Evolutionary conservation across 1,140 invertebrate species (phyloP).

Genomic region (Cataglyphis hispanica): DNA sequence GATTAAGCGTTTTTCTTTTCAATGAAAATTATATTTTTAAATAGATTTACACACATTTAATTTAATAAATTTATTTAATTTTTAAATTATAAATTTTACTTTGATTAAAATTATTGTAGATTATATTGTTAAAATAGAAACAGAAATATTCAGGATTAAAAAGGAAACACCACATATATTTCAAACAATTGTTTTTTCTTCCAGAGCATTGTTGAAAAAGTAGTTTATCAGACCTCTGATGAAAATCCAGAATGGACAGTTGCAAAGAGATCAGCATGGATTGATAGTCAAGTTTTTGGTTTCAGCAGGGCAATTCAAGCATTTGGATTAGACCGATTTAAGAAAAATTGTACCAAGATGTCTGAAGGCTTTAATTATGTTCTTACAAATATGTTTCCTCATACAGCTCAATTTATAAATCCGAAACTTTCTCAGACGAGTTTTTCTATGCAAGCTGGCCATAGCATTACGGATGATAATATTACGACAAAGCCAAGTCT

Average conservation of each 20-base stretch:
- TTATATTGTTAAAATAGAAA: slow-evolving; percentile 14
- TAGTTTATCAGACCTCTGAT: slow-evolving; percentile 91
- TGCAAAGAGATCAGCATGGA: slow-evolving; percentile 93
- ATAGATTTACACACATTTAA: background rate
- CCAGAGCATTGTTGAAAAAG: slow-evolving; percentile 95
- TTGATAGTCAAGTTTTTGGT: slow-evolving; percentile 95
- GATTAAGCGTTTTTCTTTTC: background rate
- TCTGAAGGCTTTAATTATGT: slow-evolving; percentile 94
- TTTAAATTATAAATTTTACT: slow-evolving; percentile 9
- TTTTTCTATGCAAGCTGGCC: slow-evolving; percentile 55
- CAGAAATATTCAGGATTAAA: too few relatives aligned
- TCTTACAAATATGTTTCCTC: slow-evolving; percentile 90
- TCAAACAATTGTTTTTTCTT: slow-evolving; percentile 76
- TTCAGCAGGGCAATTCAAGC: slow-evolving; percentile 95
- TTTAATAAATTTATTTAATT: background rate
- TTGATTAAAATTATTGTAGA: slow-evolving; percentile 22
- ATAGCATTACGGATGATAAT: slow-evolving; percentile 44
- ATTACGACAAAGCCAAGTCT: slow-evolving; percentile 35
- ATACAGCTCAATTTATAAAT: slow-evolving; percentile 83
- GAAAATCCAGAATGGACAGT: slow-evolving; percentile 92
- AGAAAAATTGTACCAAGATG: slow-evolving; percentile 94
- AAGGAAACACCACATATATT: background rate
- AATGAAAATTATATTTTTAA: background rate
- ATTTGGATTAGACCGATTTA: slow-evolving; percentile 95
- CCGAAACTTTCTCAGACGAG: slow-evolving; percentile 79